Percentiles rank a stretch among this genome's conserved stretches.
These are phyloP conservation scores for Antheraea assamensis DNA, from an alignment of 2,888 invertebrate species.

Conservation along the genomic window DNA sequence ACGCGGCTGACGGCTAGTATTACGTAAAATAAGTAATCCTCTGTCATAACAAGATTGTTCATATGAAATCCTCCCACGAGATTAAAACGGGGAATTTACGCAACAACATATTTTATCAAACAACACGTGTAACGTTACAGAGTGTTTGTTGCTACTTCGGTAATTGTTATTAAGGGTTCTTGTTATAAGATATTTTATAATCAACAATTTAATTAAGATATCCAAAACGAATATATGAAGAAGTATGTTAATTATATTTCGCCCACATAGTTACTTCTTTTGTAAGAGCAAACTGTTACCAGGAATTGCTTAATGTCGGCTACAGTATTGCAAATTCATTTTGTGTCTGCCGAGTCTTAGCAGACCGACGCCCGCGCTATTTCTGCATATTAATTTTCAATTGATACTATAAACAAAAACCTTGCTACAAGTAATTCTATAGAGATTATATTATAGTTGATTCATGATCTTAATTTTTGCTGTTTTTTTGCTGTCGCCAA, in stretches of 20 bases:
- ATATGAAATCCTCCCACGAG: slow-evolving; percentile 13
- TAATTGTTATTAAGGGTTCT: slow-evolving; percentile 22
- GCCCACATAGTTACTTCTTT: not conserved
- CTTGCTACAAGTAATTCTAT: too few relatives aligned
- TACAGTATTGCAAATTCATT: too few relatives aligned
- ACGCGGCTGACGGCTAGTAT: not conserved
- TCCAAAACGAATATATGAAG: not conserved
- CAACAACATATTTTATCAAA: slow-evolving; percentile 1
- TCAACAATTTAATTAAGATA: slow-evolving; percentile 26
- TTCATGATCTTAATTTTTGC: too few relatives aligned
- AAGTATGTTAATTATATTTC: not conserved
- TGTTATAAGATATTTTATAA: slow-evolving; percentile 1
- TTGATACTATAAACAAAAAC: too few relatives aligned
- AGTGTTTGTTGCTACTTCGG: slow-evolving; percentile 13
- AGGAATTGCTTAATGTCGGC: too few relatives aligned
- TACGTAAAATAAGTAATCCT: not conserved
- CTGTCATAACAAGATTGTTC: slow-evolving; percentile 6
- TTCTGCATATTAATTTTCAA: too few relatives aligned
- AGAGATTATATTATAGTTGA: too few relatives aligned
- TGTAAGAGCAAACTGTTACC: too few relatives aligned
- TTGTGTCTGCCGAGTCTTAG: too few relatives aligned
- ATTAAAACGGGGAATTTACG: slow-evolving; percentile 4
- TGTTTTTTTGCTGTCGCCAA: too few relatives aligned
- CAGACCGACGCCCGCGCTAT: too few relatives aligned
- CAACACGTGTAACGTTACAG: not conserved